Evolutionary conservation across 2,113 vertebrate genomes (phyloP), one percentile per base, ranked within the genome.

Genomic region (Ondatra zibethicus): DNA sequence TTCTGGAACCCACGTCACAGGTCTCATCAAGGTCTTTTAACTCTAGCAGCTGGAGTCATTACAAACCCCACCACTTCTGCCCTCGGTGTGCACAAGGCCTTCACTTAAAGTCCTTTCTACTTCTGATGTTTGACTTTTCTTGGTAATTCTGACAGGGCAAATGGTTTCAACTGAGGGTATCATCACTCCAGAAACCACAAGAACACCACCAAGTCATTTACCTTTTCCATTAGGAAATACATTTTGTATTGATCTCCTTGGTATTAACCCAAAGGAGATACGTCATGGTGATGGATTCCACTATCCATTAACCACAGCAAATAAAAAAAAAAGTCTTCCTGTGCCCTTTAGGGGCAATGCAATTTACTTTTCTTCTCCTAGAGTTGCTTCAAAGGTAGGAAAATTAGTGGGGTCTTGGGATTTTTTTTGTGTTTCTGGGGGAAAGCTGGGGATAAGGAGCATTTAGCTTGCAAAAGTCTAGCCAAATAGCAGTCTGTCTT

Each of bases 131-230:
- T 94, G 45, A 23, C 33, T 52, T 88, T 95, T 73, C 58, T 19
- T 95, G 31, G 55, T 70, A 45, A 95, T 31, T 82, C 14, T 89
- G 80, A 50, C n/a, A 80, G 29, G 25, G 10, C 17, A 80, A 85
- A 61, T 89, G 84, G 3, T 92, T 42, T 73, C 36, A 58, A 50
- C 45, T 72, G 31, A 80, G 23, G 52, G 27, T n/a, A 6, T 80
- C 3, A 33, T 76, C 8, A n/a, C 42, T 91, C 66, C 25, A 58
- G 27, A 58, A 61, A 88, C 78, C 78, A 94, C 50, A 91, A 19
- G 82, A 93, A 95, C 91, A 78, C 33, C 52, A 86, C 39, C 42
- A 84, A 95, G 29, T 27, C 68, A 92, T 65, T 95, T 73, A 76
- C 2, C 39, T 93, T 87, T 90, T 58, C 45, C 11, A 31, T 33